Evolutionary conservation across 2,888 invertebrate species (phyloP), one percentile per base, ranked within the genome.

Genomic region (Bhutanitis thaidina): DNA sequence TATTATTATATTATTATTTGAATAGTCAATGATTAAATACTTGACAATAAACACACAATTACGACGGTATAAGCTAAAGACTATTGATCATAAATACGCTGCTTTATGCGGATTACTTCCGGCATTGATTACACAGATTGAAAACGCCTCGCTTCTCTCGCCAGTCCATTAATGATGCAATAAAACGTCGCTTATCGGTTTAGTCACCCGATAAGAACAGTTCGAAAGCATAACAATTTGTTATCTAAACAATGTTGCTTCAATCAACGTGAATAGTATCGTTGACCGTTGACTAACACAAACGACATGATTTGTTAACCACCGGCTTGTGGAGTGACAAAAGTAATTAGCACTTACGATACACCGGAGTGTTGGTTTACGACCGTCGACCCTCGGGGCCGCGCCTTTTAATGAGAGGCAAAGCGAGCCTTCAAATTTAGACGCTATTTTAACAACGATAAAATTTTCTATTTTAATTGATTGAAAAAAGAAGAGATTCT

Each of bases 321-420:
- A 64, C 77, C 70, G 71, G 76, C 72, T 75, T 74, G 78, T 64
- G 71, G 71, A 83, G 78, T 84, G 86, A 83, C 86, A 81, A 80
- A 83, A 84, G 82, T 84, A 85, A 86, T 88, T 86, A 87, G 83
- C 85, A 86, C 81, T 84, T 80, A 79, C 79, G 78, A 83, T 83
- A 81, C 75, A 80, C 78, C 76, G 69, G 74, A 80, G 80, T 70
- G 70, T 68, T 71, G 74, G 77, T 77, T 83, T 82, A 81, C 76
- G 79, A 70, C 64, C 68, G 66, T 70, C 74, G 74, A 78, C 80
- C 78, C 81, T 78, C 65, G 65, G 73, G 69, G 69, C 68, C 65
- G 62, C 70, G 67, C 61, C 61, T 60, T 60, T 73, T 77, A 80
- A 81, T 75, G 73, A 74, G 71, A 74, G 72, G 71, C 71, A 74